Percentiles rank a stretch among this genome's conserved stretches.
Conservation (phyloP, 1,140 invertebrate genomes). For the Psix sp. region DNA sequence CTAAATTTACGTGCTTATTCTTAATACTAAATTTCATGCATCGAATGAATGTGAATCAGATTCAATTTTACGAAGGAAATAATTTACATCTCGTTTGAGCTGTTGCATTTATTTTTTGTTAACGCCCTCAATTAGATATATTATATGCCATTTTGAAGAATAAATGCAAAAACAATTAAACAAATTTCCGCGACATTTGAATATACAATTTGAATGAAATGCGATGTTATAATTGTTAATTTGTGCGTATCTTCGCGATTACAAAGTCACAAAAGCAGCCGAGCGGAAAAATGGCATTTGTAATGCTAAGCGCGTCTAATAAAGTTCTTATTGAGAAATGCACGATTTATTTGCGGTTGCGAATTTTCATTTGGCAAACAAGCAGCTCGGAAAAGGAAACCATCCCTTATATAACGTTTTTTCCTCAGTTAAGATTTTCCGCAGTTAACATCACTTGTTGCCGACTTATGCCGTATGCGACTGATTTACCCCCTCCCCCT, state of each 20-base stretch:
- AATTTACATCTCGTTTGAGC: background rate
- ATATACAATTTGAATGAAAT: too few species aligned
- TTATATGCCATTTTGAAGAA: too few species aligned
- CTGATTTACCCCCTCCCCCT: slow-evolving; percentile 30
- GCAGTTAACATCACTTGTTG: slow-evolving; percentile 54
- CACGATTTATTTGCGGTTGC: slow-evolving; percentile 56
- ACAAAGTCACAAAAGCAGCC: too few species aligned
- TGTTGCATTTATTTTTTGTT: slow-evolving; percentile 3
- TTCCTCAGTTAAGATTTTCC: slow-evolving; percentile 66
- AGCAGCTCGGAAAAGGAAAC: slow-evolving; percentile 61
- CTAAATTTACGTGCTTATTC: slow-evolving; percentile 67
- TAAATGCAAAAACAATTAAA: too few species aligned
- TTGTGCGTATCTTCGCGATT: too few species aligned
- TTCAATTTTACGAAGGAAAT: slow-evolving; percentile 13
- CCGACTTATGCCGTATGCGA: slow-evolving; percentile 14
- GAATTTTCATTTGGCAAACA: slow-evolving; percentile 53
- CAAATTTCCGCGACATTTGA: too few species aligned
- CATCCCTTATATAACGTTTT: slow-evolving; percentile 69
- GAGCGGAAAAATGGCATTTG: too few species aligned
- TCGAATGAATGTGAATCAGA: slow-evolving; percentile 25
- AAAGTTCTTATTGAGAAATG: slow-evolving; percentile 38
- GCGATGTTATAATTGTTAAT: too few species aligned
- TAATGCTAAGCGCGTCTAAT: slow-evolving; percentile 21
- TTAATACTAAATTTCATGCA: slow-evolving; percentile 59
- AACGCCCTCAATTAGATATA: too few species aligned